These are phyloP conservation scores for Schizopygopsis pylzovi DNA, from an alignment of 2,797 vertebrate genomes.

Conservation along the genomic window DNA sequence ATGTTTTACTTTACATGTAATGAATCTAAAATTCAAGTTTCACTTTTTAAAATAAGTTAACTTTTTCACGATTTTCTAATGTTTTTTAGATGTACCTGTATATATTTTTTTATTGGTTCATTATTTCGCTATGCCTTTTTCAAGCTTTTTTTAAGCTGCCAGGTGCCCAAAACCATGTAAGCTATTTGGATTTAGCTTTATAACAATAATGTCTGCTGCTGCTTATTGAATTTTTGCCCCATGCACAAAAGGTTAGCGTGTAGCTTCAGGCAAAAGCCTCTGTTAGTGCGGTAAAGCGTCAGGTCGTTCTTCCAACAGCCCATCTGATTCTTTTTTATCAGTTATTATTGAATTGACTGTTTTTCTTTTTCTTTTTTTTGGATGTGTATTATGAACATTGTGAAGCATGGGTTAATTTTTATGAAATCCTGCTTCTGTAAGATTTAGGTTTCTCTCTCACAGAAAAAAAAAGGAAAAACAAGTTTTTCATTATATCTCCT, in stretches of 20 bases:
- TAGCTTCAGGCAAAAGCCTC: slow-evolving; percentile 10
- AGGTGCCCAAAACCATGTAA: slow-evolving; percentile 33
- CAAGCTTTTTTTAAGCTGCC: background rate
- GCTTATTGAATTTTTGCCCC: slow-evolving; percentile 52
- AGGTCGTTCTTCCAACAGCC: background rate
- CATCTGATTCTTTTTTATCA: background rate
- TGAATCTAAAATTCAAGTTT: too few relatives aligned
- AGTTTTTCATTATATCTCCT: background rate
- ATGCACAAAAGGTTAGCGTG: slow-evolving; percentile 12
- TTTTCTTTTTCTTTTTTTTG: background rate
- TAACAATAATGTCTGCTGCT: slow-evolving; percentile 29
- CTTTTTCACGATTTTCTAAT: too few relatives aligned
- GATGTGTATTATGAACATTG: slow-evolving; percentile 30
- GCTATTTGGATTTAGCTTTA: slow-evolving; percentile 40
- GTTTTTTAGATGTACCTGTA: too few relatives aligned
- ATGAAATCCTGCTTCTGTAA: background rate
- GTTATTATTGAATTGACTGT: slow-evolving; percentile 16
- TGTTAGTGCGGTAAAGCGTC: background rate
- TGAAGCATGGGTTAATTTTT: slow-evolving; percentile 24
- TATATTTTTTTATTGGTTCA: background rate
- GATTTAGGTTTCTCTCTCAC: background rate
- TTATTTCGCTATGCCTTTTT: slow-evolving; percentile 14
- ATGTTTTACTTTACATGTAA: too few relatives aligned
- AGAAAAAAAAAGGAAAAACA: background rate
- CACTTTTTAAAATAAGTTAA: too few relatives aligned